These are phyloP conservation scores for Decapterus maruadsi DNA, from an alignment of 2,797 vertebrate species.

Conservation along the genomic window DNA sequence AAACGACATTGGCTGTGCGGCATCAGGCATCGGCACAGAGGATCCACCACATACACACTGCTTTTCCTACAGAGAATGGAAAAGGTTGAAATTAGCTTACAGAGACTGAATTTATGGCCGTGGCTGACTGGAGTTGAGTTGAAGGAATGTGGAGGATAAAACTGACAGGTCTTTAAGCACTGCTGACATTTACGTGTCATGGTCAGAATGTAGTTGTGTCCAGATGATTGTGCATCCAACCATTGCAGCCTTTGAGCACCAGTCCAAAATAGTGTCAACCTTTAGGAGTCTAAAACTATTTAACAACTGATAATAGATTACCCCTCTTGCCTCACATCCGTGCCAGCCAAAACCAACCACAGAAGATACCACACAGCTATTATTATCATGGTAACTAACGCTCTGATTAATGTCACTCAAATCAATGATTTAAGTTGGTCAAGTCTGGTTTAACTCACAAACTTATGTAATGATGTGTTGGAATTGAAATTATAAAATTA, in stretches of 20 bases:
- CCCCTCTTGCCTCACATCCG: neutral
- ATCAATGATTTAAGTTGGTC: neutral
- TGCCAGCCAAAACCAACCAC: neutral
- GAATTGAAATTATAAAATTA: too few species aligned
- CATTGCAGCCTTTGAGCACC: conserved; percentile 29
- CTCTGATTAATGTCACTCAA: too few species aligned
- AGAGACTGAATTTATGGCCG: neutral
- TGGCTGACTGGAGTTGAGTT: neutral
- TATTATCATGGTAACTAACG: neutral
- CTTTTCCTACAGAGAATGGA: neutral
- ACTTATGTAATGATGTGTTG: neutral
- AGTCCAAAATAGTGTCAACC: conserved; percentile 36
- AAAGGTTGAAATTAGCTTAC: neutral
- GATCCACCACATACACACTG: neutral
- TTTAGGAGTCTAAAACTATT: conserved; percentile 11
- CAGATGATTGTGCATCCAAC: neutral
- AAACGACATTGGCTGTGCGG: neutral
- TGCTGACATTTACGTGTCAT: conserved; percentile 56
- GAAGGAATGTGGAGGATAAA: conserved; percentile 12
- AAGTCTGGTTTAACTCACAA: neutral
- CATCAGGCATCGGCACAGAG: neutral
- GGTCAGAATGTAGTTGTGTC: conserved; percentile 20
- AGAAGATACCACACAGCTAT: neutral
- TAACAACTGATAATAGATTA: conserved; percentile 3
- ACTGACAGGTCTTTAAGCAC: conserved; percentile 6